Evolutionary conservation across 1,140 invertebrate species (phyloP), one percentile per base, ranked within the genome.

Genomic region (Periplaneta americana): DNA sequence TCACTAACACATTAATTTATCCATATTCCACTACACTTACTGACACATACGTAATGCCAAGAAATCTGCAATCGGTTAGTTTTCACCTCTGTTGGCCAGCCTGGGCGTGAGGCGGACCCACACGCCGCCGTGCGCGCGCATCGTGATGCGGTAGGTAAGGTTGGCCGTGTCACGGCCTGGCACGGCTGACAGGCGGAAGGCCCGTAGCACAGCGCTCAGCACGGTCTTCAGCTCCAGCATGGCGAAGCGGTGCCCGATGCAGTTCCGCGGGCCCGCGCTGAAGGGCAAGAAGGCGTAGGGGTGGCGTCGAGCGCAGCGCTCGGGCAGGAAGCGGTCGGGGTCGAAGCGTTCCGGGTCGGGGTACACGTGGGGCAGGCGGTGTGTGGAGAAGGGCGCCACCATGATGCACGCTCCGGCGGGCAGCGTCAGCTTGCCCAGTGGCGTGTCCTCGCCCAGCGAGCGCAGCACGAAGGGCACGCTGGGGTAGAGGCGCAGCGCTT

Each of bases 201-300:
- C 90, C 2, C 93, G 89, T 11, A 96, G 85, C 66, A 96, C 85
- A 1, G 90, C 87, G 0, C 93, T 91, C 32, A 96, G 87, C 5
- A 95, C 87, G 1, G 92, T 91, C 85, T 95, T 95, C 84, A 93
- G 91, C 86, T 96, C 94, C 84, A 94, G 85, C 80, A 92, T 87
- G 2, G 95, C 94, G 86, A 95, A 96, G 80, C 92, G 93, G 85
- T 93, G 90, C 79, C 93, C 93, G 75, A 94, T 93, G 82, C 93
- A 94, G 84, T 93, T 93, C 79, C 93, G 88, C 2, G 90, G 90
- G 1, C 94, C 94, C 2, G 92, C 92, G 79, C 93, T 94, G 84
- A 95, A 95, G 0, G 94, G 93, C 13, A 95, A 86, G 80, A 91
- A 95, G 4, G 91, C 91, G 82, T 91, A 93, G 0, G 92, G 91